These are phyloP conservation scores for Magallana nippona DNA, from an alignment of 2,888 invertebrate genomes.

Conservation along the genomic window DNA sequence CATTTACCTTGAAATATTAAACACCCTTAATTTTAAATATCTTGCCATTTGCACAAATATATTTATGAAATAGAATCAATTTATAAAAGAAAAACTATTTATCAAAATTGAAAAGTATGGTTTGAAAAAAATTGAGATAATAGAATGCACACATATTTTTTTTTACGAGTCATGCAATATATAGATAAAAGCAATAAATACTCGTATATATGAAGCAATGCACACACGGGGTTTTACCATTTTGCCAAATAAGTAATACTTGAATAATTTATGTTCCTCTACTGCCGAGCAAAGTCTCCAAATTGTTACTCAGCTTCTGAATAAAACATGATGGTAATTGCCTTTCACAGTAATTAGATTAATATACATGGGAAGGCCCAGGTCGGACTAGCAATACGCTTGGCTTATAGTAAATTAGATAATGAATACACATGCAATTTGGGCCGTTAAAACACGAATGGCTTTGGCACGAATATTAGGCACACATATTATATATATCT, in stretches of 20 bases:
- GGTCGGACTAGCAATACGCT: constrained; percentile 7
- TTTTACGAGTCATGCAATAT: neutral
- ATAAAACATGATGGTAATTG: constrained; percentile 44
- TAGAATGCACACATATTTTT: neutral
- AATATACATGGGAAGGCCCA: constrained; percentile 28
- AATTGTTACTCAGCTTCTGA: constrained; percentile 32
- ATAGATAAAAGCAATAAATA: too few relatives aligned
- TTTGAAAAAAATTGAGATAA: too few relatives aligned
- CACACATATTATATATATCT: neutral
- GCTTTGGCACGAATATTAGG: neutral
- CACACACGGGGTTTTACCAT: neutral
- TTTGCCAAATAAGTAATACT: constrained; percentile 13
- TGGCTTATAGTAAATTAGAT: constrained; percentile 11
- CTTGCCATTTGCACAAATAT: neutral
- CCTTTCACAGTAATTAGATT: constrained; percentile 43
- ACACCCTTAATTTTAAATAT: too few relatives aligned
- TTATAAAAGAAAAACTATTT: neutral
- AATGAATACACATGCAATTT: constrained; percentile 12
- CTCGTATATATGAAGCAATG: too few relatives aligned
- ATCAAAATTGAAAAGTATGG: too few relatives aligned
- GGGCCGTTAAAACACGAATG: neutral
- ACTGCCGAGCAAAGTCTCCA: constrained; percentile 12
- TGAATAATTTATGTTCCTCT: constrained; percentile 36
- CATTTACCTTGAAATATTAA: too few relatives aligned
- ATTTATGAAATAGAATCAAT: neutral